Percentiles rank a stretch among this genome's conserved stretches.
Conservation (phyloP, 2,888 invertebrate genomes). For the Phragmatobia fuliginosa region DNA sequence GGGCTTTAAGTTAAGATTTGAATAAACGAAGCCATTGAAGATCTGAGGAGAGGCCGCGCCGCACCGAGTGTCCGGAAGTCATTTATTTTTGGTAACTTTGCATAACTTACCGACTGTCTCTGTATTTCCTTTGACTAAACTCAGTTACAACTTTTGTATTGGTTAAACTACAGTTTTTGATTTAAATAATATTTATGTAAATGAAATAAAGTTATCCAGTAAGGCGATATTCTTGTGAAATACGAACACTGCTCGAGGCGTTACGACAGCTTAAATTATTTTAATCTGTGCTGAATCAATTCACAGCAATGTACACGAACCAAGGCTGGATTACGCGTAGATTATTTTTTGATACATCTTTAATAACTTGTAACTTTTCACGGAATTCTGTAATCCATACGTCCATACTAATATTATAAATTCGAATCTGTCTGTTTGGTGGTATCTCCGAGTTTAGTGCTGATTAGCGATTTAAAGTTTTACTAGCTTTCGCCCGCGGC, state of each 20-base stretch:
- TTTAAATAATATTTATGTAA: conserved; percentile 1
- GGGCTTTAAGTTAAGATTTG: conserved; percentile 47
- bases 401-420: neutral
- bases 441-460: neutral
- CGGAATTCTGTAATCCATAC: neutral
- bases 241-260: neutral
- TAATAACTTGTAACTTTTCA: too few species aligned
- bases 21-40: conserved; percentile 53
- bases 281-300: neutral
- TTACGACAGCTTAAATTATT: neutral
- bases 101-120: conserved; percentile 21
- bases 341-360: neutral
- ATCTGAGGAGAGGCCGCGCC: conserved; percentile 15
- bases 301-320: neutral
- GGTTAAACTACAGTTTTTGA: neutral
- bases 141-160: conserved; percentile 19
- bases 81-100: conserved; percentile 37
- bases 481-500: too few species aligned
- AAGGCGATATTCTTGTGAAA: neutral
- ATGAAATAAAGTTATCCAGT: neutral
- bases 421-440: neutral
- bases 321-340: neutral
- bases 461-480: neutral
- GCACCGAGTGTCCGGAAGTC: conserved; percentile 30
- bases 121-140: conserved; percentile 24